Evolutionary conservation across 2,113 vertebrate genomes (phyloP).

Genomic region (Cricetomys ansorgei): DNA sequence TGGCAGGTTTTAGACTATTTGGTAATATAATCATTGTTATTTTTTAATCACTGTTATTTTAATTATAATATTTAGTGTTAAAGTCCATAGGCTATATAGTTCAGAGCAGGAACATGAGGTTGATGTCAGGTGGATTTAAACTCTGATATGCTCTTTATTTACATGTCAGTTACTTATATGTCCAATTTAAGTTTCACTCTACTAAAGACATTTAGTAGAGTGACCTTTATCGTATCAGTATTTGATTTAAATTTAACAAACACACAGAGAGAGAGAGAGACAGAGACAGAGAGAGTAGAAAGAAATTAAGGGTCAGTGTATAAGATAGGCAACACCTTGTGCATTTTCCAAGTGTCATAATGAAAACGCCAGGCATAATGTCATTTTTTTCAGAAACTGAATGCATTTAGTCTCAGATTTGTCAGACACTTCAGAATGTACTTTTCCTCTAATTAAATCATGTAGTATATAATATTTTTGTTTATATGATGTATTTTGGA

Average conservation of each 20-base stretch:
- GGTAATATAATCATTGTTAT: not conserved
- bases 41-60: not conserved
- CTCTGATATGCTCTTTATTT: too few species aligned
- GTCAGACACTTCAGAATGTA: not conserved
- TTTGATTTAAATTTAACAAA: not conserved
- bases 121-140: not conserved
- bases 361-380: not conserved
- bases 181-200: not conserved
- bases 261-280: not conserved
- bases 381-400: not conserved
- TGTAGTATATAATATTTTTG: not conserved
- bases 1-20: not conserved
- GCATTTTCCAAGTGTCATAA: not conserved
- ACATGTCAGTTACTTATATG: not conserved
- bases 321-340: not conserved
- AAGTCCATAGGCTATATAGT: not conserved
- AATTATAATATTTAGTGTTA: not conserved
- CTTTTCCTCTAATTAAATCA: not conserved
- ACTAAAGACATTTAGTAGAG: not conserved
- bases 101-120: not conserved
- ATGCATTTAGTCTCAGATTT: not conserved
- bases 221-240: not conserved
- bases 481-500: not conserved
- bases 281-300: not conserved
- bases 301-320: not conserved